Conservation (phyloP, 2,113 vertebrate species). For the Dryoscopus gambensis region DNA sequence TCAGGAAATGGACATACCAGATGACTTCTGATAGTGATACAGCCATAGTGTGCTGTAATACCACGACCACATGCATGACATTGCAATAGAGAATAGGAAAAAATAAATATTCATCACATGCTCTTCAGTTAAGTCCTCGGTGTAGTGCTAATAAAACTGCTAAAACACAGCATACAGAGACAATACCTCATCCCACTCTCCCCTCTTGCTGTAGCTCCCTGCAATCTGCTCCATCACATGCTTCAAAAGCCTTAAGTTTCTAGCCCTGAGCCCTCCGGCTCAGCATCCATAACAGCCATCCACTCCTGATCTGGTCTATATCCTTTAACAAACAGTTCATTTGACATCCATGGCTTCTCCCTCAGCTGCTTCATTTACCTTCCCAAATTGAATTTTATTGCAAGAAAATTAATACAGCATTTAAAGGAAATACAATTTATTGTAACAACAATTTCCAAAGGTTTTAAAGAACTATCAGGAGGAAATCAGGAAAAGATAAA, state of each 20-base stretch:
- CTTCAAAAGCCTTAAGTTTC: not conserved
- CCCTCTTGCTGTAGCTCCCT: not conserved
- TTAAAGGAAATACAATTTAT: not conserved
- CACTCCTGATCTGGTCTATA: not conserved
- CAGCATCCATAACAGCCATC: too few species aligned
- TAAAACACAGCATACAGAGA: not conserved
- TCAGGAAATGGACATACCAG: not conserved
- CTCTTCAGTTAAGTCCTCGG: not conserved
- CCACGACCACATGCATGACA: rapidly evolving
- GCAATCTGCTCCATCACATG: not conserved
- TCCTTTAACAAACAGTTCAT: not conserved
- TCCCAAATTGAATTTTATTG: not conserved
- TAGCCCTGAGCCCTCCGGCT: not conserved
- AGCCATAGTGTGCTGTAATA: not conserved
- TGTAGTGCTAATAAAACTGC: not conserved
- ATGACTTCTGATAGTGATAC: not conserved
- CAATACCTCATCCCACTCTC: not conserved
- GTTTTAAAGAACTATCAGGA: not conserved
- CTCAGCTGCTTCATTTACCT: not conserved
- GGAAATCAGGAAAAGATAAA: not conserved
- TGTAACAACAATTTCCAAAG: not conserved
- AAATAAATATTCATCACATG: not conserved
- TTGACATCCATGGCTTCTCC: not conserved
- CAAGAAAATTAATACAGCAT: not conserved
- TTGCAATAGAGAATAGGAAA: not conserved